Conservation (phyloP, 2,888 invertebrate species). For the Psococerastis gibbosa region DNA sequence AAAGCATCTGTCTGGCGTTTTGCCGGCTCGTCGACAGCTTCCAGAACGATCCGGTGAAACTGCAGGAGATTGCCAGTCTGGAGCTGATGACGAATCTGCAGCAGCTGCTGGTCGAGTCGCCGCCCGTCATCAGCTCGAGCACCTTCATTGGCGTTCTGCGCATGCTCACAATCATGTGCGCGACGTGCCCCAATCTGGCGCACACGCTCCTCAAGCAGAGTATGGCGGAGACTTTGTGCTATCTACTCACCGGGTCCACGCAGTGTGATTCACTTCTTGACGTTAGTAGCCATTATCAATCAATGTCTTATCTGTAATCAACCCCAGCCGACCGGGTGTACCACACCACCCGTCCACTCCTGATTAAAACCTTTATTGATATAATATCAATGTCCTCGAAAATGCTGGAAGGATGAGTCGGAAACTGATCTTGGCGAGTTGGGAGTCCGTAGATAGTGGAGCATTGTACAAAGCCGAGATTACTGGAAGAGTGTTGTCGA, state of each 20-base stretch:
- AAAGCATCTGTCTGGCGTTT: slow-evolving; percentile 91
- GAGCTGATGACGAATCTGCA: slow-evolving; percentile 84
- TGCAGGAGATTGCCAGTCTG: slow-evolving; percentile 86
- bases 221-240: slow-evolving; percentile 87
- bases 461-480: too few relatives aligned
- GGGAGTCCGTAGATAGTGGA: too few relatives aligned
- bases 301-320: too few relatives aligned
- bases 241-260: slow-evolving; percentile 77
- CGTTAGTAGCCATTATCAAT: slow-evolving; percentile 17
- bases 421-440: too few relatives aligned
- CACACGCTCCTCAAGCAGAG: slow-evolving; percentile 82
- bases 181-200: slow-evolving; percentile 85
- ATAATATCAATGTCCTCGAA: too few relatives aligned
- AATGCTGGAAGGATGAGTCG: too few relatives aligned
- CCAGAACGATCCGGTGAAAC: slow-evolving; percentile 71
- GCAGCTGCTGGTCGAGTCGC: slow-evolving; percentile 81
- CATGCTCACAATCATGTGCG: slow-evolving; percentile 92
- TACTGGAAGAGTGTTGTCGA: too few relatives aligned
- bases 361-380: too few relatives aligned
- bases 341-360: too few relatives aligned
- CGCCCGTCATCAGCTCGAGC: slow-evolving; percentile 83
- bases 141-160: slow-evolving; percentile 93
- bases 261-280: slow-evolving; percentile 37
- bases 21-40: slow-evolving; percentile 92
- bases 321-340: too few relatives aligned